Base-by-base conservation (phyloP, 1,140 invertebrate genomes). In the Drosophila funebris region DNA sequence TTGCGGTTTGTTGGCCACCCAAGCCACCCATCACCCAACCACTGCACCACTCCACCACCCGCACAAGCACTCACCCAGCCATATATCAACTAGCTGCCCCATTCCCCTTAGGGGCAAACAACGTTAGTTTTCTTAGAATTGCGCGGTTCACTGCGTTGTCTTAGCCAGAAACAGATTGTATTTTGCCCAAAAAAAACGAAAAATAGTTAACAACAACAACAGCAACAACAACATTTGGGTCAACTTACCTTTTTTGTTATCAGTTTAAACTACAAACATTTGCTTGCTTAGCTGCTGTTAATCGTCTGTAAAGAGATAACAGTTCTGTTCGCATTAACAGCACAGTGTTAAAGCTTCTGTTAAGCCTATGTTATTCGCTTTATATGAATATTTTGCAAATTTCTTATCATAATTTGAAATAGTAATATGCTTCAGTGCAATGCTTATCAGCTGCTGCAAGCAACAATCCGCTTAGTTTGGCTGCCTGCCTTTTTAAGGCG, bases 1-100 rank as follows among this genome's bases (percentile, higher is more conserved):
- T 87, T 87, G 83, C 78, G 83, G 83, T 79, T 88, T 78, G 83
- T 87, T 87, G 72, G 71, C 44, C 78, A 72, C 76, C 43, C 24
- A 24, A 41, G 13, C 46, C 11, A 16, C 6, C 27, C 18, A 13
- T 43, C 20, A 31, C 14, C 36, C 13, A 2, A 18, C 9, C 29
- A 8, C 18, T n/a, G 7, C 43, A 11, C 44, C 36, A 18, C 31
- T 43, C 24, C 43, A 22, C 44, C 33, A 44, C 61, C 39, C 46
- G 44, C 70, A n/a, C 69, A 31, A 27, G 20, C 14, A 24, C 6
- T n/a, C 33, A 29, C 31, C 31, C 37, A 37, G 24, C 29, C 39
- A 77, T 77, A 70, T 56, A 77, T 77, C 75, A 80, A 85, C 37
- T 76, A 53, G 43, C 46, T 36, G 33, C n/a, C 18, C 11, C n/a